phyloP scores from a whole-genome alignment of 2,797 vertebrate genomes.

The Cyclura pinguis region DNA sequence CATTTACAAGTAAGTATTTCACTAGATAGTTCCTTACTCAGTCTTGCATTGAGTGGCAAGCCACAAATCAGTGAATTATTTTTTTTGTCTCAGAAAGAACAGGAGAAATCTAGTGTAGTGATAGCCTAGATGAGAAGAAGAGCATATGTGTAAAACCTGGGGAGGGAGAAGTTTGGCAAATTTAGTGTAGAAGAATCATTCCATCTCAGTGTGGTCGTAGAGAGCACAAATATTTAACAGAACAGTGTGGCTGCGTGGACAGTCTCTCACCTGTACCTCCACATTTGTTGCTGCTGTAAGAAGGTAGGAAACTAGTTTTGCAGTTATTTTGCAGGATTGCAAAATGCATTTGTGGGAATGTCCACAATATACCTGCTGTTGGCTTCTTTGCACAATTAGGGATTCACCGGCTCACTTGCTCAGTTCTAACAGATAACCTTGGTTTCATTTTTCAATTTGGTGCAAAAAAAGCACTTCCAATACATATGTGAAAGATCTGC shows the following conservation, averaged over 20 bases:
- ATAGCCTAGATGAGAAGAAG: neutral
- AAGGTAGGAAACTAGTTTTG: conserved; percentile 8
- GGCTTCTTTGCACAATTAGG: conserved; percentile 41
- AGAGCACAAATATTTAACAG: conserved; percentile 9
- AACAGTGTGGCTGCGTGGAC: conserved; percentile 41
- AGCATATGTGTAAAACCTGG: neutral
- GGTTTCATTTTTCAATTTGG: conserved; percentile 38
- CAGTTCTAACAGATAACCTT: conserved; percentile 64
- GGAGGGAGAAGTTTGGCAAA: neutral
- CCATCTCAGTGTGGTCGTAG: neutral
- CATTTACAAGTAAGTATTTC: neutral
- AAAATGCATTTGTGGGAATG: conserved; percentile 55
- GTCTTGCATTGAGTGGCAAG: neutral
- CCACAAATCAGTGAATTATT: neutral
- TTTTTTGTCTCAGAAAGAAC: neutral
- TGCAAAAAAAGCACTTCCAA: conserved; percentile 60
- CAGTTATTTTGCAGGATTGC: conserved; percentile 39
- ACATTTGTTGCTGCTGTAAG: conserved; percentile 33
- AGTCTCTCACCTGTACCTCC: conserved; percentile 18
- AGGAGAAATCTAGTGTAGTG: neutral
- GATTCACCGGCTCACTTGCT: conserved; percentile 58
- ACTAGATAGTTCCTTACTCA: neutral
- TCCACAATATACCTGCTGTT: conserved; percentile 24
- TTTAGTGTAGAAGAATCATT: neutral
- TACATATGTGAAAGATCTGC: conserved; percentile 69